Evolutionary conservation across 2,888 invertebrate species (phyloP), one percentile per base, ranked within the genome.

Genomic region (Tanypteryx hageni): DNA sequence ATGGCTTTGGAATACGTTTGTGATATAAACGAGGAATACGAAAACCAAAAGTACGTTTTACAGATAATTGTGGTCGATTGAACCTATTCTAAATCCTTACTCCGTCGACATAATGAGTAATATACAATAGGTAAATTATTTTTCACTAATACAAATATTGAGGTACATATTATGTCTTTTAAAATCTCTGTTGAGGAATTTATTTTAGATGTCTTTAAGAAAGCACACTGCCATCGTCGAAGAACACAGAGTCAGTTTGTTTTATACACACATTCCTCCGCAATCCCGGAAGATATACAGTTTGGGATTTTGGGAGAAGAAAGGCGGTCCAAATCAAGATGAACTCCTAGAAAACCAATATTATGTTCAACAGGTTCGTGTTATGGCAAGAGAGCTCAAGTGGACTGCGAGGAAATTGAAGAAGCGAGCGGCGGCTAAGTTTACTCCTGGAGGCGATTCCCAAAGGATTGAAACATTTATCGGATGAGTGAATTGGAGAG

Each of bases 291-390:
- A 27, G 76, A 14, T 27, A 22, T 76, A 3, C 22, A 76, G 76
- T 14, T 14, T 27, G 1, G 76, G 22, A 76, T 76, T 27, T 76
- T 27, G 76, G 22, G 27, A 76, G 76, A 76, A 11, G 22, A n/a
- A 27, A 27, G 76, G 27, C 76, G 76, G 27, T 76, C 64, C 64
- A 64, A 64, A 64, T 14, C 76, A 76, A 76, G 76, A 76, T 22
- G 76, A 76, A 76, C 27, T 27, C 27, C 76, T 27, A 76, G 76
- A 76, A 76, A 27, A 27, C 76, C 27, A 76, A 76, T 27, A 76
- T 76, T 27, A 27, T 76, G 76, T 76, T 76, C 76, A 76, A 76
- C 76, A 76, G 76, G 76, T 76, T 76, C 76, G 76, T 27, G 76
- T 76, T 27, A 76, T 76, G 76, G 22, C 76, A 76, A 76, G 13